A percentile compares a stretch with the other conserved stretches of the same genome.
Evolutionary conservation across 2,797 vertebrate genomes (phyloP).

Genomic region (Pseudochirops cupreus): DNA sequence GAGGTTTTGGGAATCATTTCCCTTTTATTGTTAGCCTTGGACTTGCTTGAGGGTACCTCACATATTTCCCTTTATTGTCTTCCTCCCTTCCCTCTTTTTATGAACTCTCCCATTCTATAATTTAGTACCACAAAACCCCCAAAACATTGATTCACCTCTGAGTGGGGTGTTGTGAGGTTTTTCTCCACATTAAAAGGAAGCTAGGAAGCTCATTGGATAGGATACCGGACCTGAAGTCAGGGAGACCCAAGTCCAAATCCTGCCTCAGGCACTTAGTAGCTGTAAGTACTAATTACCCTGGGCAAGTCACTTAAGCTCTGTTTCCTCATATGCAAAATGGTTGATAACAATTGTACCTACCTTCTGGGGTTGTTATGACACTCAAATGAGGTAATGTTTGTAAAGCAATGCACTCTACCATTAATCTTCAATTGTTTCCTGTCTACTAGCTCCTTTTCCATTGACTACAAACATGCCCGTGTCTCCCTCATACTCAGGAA

Average conservation of each 20-base stretch:
- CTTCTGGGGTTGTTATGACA: background rate
- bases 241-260: background rate
- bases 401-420: background rate
- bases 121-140: background rate
- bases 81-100: background rate
- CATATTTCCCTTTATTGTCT: background rate
- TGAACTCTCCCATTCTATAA: background rate
- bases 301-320: background rate
- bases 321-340: background rate
- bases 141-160: background rate
- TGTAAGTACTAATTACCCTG: background rate
- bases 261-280: background rate
- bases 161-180: background rate
- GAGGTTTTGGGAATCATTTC: background rate
- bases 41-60: background rate
- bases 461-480: background rate
- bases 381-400: background rate
- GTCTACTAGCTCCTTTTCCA: background rate
- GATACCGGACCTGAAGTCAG: background rate
- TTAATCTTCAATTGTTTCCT: background rate
- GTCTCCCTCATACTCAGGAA: background rate
- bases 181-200: background rate
- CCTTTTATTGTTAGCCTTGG: background rate
- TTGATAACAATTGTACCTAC: background rate
- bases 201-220: background rate